These are phyloP conservation scores for Clistopyga incitator DNA, from an alignment of 2,888 invertebrate species.

Conservation along the genomic window DNA sequence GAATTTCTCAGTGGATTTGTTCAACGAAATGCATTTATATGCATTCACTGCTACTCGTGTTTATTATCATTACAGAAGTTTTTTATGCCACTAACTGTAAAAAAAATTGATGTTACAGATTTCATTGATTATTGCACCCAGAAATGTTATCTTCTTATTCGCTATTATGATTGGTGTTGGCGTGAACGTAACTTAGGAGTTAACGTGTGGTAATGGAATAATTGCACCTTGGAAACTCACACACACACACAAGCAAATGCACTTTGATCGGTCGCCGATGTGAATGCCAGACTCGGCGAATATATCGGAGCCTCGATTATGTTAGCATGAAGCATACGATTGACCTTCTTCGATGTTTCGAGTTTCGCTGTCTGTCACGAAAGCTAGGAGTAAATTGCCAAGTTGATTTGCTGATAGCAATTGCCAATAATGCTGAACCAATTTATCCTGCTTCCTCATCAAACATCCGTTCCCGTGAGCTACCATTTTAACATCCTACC, in stretches of 20 bases:
- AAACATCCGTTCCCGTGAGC: no score
- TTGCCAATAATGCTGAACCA: conserved; percentile 12
- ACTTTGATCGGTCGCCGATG: conserved; percentile 6
- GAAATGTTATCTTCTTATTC: neutral
- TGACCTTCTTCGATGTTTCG: conserved; percentile 17
- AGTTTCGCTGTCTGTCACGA: conserved; percentile 23
- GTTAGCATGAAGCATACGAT: conserved; percentile 20
- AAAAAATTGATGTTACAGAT: neutral
- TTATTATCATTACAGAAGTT: neutral
- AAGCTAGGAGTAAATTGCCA: neutral
- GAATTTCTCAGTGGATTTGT: no score
- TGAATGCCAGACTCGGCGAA: conserved; percentile 11
- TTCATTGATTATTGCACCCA: neutral
- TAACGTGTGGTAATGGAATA: conserved; percentile 47
- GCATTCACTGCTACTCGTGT: no score
- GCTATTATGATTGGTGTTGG: conserved; percentile 24
- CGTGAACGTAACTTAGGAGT: neutral
- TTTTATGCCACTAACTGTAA: neutral
- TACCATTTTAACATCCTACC: no score
- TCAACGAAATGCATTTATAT: no score
- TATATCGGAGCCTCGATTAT: conserved; percentile 27
- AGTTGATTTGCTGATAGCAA: conserved; percentile 13
- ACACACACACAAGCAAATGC: neutral
- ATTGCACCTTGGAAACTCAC: conserved; percentile 57
- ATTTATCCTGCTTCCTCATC: neutral